Base-by-base conservation (phyloP, 2,797 vertebrate genomes). In the Echiichthys vipera region DNA sequence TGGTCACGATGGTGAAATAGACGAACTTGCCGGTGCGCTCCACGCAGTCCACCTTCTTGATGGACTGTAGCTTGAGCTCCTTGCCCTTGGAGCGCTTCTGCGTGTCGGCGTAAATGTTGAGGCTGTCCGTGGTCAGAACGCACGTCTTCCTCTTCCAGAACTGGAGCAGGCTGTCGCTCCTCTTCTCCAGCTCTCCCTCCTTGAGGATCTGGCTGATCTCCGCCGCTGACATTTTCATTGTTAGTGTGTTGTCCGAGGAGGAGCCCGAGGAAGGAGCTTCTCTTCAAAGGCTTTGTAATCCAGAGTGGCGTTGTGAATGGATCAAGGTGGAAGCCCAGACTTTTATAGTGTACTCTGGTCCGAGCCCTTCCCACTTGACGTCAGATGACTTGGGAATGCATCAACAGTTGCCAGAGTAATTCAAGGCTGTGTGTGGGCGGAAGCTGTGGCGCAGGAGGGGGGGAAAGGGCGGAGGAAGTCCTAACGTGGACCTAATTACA, bases 1-100 rank as follows among this genome's bases (percentile, higher is more conserved):
- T 97, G 80, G 98, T 99, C 42, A 99, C 98, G 82, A 99, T 96
- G 84, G 98, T 99, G 94, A 99, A 99, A 89, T 98, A 99, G 88
- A 98, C 94, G 92, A 98, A 97, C 86, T 96, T 98, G 88, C 96
- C 96, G 40, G 97, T 98, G 90, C 96, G 95, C 94, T 99, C 97
- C 94, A 99, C 98, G 84, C 97, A 98, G 93, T 99, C 98, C 93
- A 99, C 94, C 79, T 97, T 99, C 92, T 95, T 96, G 87, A 99
- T 97, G 88, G 94, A 92, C 93, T 97, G 95, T 88, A 99, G 95
- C 80, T 96, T 95, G 53, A 99, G 94, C 93, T 98, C 96, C 88
- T 98, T 99, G 93, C 93, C 93, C 72, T 90, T 93, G 84, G 93
- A 91, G 82, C 95, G 94, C 90, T 95, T 96, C 83, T 95, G 95